A percentile compares a stretch with the other conserved stretches of the same genome.
Evolutionary conservation across 2,888 invertebrate species (phyloP).

Genomic region (Elgonia sp.): DNA sequence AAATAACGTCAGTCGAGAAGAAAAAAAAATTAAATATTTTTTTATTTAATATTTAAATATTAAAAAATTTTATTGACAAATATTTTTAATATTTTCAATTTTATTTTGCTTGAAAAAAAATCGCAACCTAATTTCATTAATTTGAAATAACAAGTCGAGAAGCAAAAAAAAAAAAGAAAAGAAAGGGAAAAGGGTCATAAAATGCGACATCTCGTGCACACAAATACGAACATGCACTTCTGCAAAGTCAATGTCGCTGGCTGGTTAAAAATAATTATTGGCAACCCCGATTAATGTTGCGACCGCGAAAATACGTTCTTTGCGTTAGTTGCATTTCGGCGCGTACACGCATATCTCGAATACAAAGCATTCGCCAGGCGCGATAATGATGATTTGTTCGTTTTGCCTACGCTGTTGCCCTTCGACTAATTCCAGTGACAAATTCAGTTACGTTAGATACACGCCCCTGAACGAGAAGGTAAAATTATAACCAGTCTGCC

Average conservation of each 20-base stretch:
- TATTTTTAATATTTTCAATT: too few species aligned
- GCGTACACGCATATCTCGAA: slow-evolving; percentile 26
- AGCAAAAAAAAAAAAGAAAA: not conserved
- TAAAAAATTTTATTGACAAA: too few species aligned
- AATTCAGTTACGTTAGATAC: slow-evolving; percentile 84
- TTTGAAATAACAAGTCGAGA: too few species aligned
- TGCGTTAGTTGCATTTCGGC: slow-evolving; percentile 70
- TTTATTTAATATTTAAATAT: too few species aligned
- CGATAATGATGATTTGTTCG: slow-evolving; percentile 68
- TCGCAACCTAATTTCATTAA: too few species aligned
- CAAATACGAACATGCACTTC: slow-evolving; percentile 48
- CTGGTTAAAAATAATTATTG: slow-evolving; percentile 83
- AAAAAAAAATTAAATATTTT: too few species aligned
- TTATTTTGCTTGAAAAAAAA: too few species aligned
- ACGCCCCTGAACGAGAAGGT: slow-evolving; percentile 83
- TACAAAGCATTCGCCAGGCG: not conserved
- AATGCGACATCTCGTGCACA: not conserved
- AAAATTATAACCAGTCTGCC: slow-evolving; percentile 55
- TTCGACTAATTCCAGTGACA: slow-evolving; percentile 71
- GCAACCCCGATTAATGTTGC: slow-evolving; percentile 69
- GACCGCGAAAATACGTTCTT: slow-evolving; percentile 22
- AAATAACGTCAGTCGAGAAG: too few species aligned
- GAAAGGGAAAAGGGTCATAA: not conserved
- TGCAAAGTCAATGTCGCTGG: slow-evolving; percentile 82
- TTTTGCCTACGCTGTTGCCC: slow-evolving; percentile 77